Evolutionary conservation across 2,888 invertebrate genomes (phyloP).

Genomic region (Eupithecia vulgata): DNA sequence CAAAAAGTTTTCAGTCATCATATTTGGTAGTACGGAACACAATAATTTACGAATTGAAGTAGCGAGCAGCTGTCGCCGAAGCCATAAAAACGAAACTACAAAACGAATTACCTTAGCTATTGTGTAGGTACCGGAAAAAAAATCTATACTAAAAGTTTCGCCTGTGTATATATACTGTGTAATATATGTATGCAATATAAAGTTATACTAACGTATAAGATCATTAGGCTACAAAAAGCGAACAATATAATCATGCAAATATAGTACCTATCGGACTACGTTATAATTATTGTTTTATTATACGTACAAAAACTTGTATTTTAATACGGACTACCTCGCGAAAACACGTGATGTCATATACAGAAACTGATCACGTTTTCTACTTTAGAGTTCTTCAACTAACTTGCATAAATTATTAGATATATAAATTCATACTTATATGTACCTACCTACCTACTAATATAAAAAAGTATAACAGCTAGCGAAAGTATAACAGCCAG

Average conservation of each 20-base stretch:
- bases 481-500: neutral
- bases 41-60: too few species aligned
- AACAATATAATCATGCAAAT: slow-evolving; percentile 16
- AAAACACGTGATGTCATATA: neutral
- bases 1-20: too few species aligned
- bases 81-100: neutral
- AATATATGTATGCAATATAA: too few species aligned
- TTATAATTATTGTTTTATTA: slow-evolving; percentile 6
- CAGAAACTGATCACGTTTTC: neutral
- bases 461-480: neutral
- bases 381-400: neutral
- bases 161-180: neutral
- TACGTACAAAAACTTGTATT: slow-evolving; percentile 6
- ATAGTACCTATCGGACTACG: neutral
- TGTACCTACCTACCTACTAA: neutral
- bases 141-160: neutral
- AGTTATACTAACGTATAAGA: too few species aligned
- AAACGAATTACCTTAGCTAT: neutral
- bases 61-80: too few species aligned
- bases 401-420: neutral
- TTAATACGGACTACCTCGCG: neutral
- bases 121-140: neutral
- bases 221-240: neutral
- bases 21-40: too few species aligned
- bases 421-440: neutral